Percentiles rank a stretch among this genome's conserved stretches.
Evolutionary conservation across 1,140 invertebrate species (phyloP).

Genomic region (Caenorhabditis brenneri): DNA sequence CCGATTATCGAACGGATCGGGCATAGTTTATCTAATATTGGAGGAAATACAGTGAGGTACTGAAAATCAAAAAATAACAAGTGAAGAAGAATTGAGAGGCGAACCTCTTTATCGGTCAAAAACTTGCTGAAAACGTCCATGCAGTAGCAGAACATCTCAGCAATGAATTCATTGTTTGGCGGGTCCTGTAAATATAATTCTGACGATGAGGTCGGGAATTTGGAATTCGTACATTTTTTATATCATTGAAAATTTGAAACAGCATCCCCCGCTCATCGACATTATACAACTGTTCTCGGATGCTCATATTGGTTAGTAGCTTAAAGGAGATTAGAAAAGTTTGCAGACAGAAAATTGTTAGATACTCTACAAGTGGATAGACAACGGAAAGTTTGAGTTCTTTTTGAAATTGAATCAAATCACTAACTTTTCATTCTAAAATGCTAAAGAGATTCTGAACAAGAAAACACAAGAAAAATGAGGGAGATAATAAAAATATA

Average conservation of each 20-base stretch:
- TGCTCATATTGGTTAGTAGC: not conserved
- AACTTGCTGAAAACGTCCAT: slow-evolving; percentile 20
- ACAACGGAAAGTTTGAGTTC: too few relatives aligned
- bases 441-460: too few relatives aligned
- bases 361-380: too few relatives aligned
- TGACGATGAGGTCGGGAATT: too few relatives aligned
- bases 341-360: not conserved
- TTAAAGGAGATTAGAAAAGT: too few relatives aligned
- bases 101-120: slow-evolving; percentile 19
- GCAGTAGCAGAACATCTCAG: not conserved
- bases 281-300: not conserved
- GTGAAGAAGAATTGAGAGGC: too few relatives aligned
- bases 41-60: not conserved
- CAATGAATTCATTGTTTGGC: not conserved
- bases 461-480: too few relatives aligned
- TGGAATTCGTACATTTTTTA: not conserved
- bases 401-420: too few relatives aligned
- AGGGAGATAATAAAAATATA: too few relatives aligned
- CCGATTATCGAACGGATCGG: not conserved
- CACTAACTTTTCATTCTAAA: too few relatives aligned
- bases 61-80: too few relatives aligned
- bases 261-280: not conserved
- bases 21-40: not conserved
- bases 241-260: slow-evolving; percentile 2
- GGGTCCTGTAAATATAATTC: slow-evolving; percentile 16